Evolutionary conservation across 2,797 vertebrate species (phyloP), one percentile per base, ranked within the genome.

Genomic region (Dicrostonyx torquatus): DNA sequence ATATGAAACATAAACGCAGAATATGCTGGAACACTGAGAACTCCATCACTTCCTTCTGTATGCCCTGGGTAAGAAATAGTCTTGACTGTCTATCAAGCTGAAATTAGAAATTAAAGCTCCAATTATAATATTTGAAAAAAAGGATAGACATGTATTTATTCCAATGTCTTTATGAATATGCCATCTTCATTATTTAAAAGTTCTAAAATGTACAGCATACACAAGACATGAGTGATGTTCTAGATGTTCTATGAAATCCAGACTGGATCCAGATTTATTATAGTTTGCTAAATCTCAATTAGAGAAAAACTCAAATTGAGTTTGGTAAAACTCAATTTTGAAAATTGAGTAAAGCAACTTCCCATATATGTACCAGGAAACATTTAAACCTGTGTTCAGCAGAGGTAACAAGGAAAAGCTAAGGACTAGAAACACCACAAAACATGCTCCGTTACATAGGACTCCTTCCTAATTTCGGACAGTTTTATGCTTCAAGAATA

Each of bases 401-500:
- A 2, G 45, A 90, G 72, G 50, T 40, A 87, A 92, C 45, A 43
- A 72, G 62, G 37, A 34, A 17, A 60, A 40, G 79, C 58, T 40
- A 50, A 94, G 66, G 53, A 96, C 97, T 93, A 96, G 34, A 72
- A 88, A 97, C 97, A 91, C 83, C 91, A 97, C 89, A 96, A 89
- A 97, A 96, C 89, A 95, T 92, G 93, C 84, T 90, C 48, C 31
- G 73, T 87, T 94, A 90, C 93, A 40, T 89, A 97, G 97, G 72
- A 90, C 92, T 91, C 93, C 93, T 95, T 96, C 97, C 97, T 97
- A 96, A 98, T 96, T 97, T 93, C 96, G 96, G 96, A 89, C 80
- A 34, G 88, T 93, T 94, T 24, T 31, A 45, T 82, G 90, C 31
- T 58, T 95, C 94, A 70, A 45, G 93, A 96, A 87, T 96, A 97